Conservation (phyloP, 2,113 vertebrate genomes). For the Orientallactaga bullata region DNA sequence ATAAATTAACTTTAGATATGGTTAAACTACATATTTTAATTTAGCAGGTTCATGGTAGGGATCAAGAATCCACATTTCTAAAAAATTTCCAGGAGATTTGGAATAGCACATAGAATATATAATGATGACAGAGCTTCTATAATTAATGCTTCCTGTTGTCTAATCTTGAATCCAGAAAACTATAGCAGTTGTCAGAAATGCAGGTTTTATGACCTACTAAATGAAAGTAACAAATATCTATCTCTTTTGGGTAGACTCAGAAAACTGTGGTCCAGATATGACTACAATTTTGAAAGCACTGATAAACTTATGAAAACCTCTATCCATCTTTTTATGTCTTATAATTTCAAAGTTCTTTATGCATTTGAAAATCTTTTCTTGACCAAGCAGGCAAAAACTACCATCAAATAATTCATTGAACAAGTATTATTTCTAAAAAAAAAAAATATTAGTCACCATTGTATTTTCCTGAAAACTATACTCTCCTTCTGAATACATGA, state of each 20-base stretch:
- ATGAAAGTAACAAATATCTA: conserved; percentile 1
- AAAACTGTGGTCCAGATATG: background rate
- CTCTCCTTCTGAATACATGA: background rate
- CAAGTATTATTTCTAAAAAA: background rate
- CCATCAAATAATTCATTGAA: background rate
- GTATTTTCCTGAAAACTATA: background rate
- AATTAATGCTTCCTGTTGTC: background rate
- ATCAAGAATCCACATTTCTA: background rate
- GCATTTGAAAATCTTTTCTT: background rate
- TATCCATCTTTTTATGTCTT: background rate
- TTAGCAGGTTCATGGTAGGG: background rate
- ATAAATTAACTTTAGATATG: background rate
- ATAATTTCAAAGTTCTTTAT: conserved; percentile 15
- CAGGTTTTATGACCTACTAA: background rate
- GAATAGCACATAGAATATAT: background rate
- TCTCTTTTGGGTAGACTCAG: background rate
- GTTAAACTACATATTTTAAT: background rate
- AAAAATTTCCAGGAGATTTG: background rate
- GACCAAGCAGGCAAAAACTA: conserved; percentile 7
- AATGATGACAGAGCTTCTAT: background rate
- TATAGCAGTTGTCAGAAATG: background rate
- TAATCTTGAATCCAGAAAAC: background rate
- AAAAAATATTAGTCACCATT: too few relatives aligned
- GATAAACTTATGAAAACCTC: background rate
- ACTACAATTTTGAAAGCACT: background rate